These are phyloP conservation scores for Drosophila mayaguana DNA, from an alignment of 2,888 invertebrate species.

Conservation along the genomic window DNA sequence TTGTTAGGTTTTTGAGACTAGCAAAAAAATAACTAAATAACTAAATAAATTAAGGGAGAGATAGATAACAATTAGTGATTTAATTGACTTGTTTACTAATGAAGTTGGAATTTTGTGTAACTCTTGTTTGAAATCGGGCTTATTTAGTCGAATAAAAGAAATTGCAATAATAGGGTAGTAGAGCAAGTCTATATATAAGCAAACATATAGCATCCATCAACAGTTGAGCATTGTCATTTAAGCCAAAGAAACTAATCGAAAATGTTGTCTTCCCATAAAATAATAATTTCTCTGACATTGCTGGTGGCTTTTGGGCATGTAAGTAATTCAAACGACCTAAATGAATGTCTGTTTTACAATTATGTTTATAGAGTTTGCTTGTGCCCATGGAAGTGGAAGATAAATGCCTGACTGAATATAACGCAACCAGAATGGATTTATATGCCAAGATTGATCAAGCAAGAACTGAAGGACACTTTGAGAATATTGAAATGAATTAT, in stretches of 20 bases:
- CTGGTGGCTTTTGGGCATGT: conserved; percentile 15
- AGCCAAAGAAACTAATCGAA: too few species aligned
- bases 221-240: too few species aligned
- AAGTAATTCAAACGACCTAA: not conserved
- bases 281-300: not conserved
- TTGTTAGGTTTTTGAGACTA: not conserved
- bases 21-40: not conserved
- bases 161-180: not conserved
- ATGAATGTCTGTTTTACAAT: not conserved
- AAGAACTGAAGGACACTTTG: not conserved
- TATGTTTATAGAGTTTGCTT: conserved; percentile 1
- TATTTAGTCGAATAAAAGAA: not conserved
- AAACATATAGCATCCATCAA: not conserved
- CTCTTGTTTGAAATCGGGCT: not conserved
- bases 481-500: conserved; percentile 15
- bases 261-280: not conserved
- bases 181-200: not conserved
- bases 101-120: not conserved
- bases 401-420: conserved; percentile 3
- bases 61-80: not conserved
- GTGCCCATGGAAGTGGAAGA: conserved; percentile 5
- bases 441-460: conserved; percentile 1
- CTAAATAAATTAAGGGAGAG: not conserved
- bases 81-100: conserved; percentile 3
- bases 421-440: conserved; percentile 4